Evolutionary conservation across 2,797 vertebrate species (phyloP).

Genomic region (Denticeps clupeoides): DNA sequence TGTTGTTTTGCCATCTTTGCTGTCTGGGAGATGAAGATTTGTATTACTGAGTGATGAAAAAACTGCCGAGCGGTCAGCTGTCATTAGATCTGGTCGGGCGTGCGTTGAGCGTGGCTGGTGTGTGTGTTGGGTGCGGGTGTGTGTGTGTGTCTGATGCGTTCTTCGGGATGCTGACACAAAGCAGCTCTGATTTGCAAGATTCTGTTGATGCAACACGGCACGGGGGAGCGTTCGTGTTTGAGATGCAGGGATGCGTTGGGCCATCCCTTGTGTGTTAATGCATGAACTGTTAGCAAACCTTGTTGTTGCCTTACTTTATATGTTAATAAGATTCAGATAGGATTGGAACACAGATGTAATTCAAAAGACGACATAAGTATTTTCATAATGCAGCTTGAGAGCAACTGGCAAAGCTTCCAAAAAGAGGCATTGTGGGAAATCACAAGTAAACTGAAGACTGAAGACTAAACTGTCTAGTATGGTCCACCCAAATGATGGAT

Average conservation of each 20-base stretch:
- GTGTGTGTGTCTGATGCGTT: conserved; percentile 2
- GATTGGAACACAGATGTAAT: conserved; percentile 45
- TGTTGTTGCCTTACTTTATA: conserved; percentile 52
- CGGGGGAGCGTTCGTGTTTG: conserved; percentile 34
- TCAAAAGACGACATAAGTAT: conserved; percentile 46
- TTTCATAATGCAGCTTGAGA: conserved; percentile 40
- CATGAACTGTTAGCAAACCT: conserved; percentile 65
- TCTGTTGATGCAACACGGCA: conserved; percentile 38
- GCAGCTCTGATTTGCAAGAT: conserved; percentile 51
- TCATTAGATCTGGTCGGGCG: conserved; percentile 7
- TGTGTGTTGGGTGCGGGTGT: background rate
- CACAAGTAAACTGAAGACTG: background rate
- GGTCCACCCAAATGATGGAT: too few relatives aligned
- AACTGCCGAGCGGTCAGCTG: conserved; percentile 36
- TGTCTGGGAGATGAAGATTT: conserved; percentile 35
- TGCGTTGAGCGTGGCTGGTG: background rate
- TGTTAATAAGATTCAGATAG: conserved; percentile 51
- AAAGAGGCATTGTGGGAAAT: conserved; percentile 21
- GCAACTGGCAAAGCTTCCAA: conserved; percentile 32
- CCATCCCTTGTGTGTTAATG: conserved; percentile 62
- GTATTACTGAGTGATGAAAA: conserved; percentile 58
- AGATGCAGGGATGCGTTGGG: conserved; percentile 54
- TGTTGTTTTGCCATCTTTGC: conserved; percentile 34
- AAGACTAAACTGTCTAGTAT: too few relatives aligned
- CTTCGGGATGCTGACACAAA: conserved; percentile 41